Conservation (phyloP, 2,797 vertebrate species). For the Eutrigla gurnardus region DNA sequence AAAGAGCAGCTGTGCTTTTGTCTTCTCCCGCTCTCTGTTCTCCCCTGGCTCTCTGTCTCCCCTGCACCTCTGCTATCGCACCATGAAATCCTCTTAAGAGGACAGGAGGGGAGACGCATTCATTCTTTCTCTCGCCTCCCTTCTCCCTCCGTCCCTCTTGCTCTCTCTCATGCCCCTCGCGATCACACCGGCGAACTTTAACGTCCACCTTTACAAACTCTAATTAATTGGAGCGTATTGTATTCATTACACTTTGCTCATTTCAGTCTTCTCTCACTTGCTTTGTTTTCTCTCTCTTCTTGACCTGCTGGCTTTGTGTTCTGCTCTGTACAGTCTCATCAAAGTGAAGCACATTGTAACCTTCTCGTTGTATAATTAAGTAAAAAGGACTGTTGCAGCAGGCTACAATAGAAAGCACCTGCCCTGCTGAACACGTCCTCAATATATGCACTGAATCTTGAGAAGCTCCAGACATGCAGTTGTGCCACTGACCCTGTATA, state of each 20-base stretch:
- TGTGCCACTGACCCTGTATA: conserved; percentile 16
- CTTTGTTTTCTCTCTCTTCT: background rate
- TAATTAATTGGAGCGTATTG: conserved; percentile 31
- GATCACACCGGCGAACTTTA: conserved; percentile 22
- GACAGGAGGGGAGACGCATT: conserved; percentile 56
- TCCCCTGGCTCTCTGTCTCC: conserved; percentile 34
- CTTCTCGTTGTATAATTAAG: conserved; percentile 14
- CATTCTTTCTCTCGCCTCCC: conserved; percentile 27
- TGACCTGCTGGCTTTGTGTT: conserved; percentile 21
- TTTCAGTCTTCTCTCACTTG: conserved; percentile 6
- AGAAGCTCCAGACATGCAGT: conserved; percentile 12
- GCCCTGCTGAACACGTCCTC: conserved; percentile 51
- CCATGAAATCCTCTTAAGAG: conserved; percentile 82
- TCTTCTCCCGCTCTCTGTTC: conserved; percentile 58
- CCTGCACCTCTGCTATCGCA: conserved; percentile 63
- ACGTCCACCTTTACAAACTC: conserved; percentile 37
- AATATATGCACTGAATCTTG: conserved; percentile 43
- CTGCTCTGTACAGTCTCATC: conserved; percentile 8
- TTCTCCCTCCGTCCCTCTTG: conserved; percentile 8
- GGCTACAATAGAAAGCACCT: conserved; percentile 31
- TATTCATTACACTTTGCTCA: background rate
- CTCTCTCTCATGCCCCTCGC: conserved; percentile 39
- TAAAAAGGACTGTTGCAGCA: background rate
- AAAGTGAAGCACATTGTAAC: conserved; percentile 16
- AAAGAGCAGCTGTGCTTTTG: conserved; percentile 85